Conservation (phyloP, 2,888 invertebrate species). For the Dasysyrphus albostriatus region DNA sequence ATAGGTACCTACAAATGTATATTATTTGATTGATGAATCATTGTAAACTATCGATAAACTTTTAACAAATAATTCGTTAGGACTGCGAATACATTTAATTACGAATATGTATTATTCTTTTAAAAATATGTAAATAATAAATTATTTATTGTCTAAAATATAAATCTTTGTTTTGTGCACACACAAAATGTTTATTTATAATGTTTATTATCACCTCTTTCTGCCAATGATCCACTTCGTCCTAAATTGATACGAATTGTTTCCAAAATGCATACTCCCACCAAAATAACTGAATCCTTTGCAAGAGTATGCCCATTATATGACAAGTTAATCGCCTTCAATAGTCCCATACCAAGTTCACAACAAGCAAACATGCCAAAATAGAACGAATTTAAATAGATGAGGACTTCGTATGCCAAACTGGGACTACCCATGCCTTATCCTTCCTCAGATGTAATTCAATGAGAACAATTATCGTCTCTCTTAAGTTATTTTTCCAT, state of each 20-base stretch:
- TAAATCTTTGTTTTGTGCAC: not conserved
- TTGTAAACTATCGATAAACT: no score
- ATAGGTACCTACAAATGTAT: no score
- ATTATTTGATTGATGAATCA: no score
- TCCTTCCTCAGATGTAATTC: not conserved
- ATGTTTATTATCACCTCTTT: conserved; percentile 79
- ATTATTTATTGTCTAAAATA: no score
- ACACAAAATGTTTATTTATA: not conserved
- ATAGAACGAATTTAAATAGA: conserved; percentile 93
- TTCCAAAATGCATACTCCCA: conserved; percentile 91
- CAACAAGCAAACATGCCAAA: conserved; percentile 93
- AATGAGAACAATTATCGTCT: conserved; percentile 21
- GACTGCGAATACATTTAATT: no score
- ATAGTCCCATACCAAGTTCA: conserved; percentile 91
- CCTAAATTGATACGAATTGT: conserved; percentile 92
- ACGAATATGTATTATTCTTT: no score
- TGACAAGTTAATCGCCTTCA: conserved; percentile 92
- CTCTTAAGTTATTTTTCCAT: conserved; percentile 42
- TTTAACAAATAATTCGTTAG: no score
- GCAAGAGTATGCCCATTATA: conserved; percentile 90
- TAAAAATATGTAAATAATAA: no score
- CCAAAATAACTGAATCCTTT: conserved; percentile 91
- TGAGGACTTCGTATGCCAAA: conserved; percentile 91
- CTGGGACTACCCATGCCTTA: conserved; percentile 88
- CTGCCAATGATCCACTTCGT: conserved; percentile 87